Base-by-base conservation (phyloP, 2,797 vertebrate genomes). In the Lindbergichthys nudifrons region DNA sequence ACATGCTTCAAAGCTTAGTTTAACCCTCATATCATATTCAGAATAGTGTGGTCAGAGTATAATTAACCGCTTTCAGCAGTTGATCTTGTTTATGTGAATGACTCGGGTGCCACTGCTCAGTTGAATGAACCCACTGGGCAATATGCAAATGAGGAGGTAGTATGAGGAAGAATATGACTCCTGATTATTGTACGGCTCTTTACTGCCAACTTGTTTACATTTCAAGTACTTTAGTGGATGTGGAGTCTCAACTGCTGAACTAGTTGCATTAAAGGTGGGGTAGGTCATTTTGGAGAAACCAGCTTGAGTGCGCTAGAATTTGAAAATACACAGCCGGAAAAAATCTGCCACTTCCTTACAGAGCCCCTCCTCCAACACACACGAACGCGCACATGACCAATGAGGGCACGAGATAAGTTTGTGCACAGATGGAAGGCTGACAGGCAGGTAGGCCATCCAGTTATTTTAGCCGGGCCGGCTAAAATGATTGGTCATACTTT, bases 91-190 rank as follows among this genome's bases (percentile, higher is more conserved):
- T 10, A 10, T 50, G 0, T 67, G 48, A 61, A 46, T 32, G 23
- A 43, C 32, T 41, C 0, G 1, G 32, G 39, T 58, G 62, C 26
- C 32, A 4, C 23, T 16, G 60, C 56, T 65, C 30, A 48, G 39
- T 21, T 80, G 26, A 61, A 45, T 68, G 46, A 12, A 57, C 51
- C 58, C 59, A 59, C 66, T 41, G 9, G 62, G 48, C 5, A 54
- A 73, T 53, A 80, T 82, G 77, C 73, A 84, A 81, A 86, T 76
- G 1, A 80, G 58, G 36, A 13, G 32, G 32, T 54, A 12, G 16
- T 3, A 14, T 15, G 14, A 39, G 23, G 41, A 65, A 15, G 30
- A 58, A 56, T 70, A 39, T n/a, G 41, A 41, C 19, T 42, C 36
- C 45, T 43, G 78, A 65, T 73, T 10, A 56, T 19, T 26, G 5